Evolutionary conservation across 2,797 vertebrate species (phyloP).

Genomic region (Oreonectes daqikongensis): DNA sequence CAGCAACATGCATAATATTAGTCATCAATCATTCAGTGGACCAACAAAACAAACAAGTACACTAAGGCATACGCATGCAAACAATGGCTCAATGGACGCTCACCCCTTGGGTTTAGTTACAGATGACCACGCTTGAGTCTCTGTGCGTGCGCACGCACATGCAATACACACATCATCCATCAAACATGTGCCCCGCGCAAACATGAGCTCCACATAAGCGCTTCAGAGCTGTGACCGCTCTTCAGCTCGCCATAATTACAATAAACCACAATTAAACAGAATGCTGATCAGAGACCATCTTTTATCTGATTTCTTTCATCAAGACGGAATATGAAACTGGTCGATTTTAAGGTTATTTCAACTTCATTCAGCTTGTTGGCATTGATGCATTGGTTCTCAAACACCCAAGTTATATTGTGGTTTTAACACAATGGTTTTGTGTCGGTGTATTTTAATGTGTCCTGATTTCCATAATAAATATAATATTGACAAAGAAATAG

Average conservation of each 20-base stretch:
- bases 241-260: constrained; percentile 25
- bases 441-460: not conserved
- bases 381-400: not conserved
- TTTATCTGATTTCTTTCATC: constrained; percentile 37
- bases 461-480: not conserved
- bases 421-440: not conserved
- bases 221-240: constrained; percentile 14
- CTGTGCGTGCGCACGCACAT: not conserved
- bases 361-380: not conserved
- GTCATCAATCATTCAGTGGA: not conserved
- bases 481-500: not conserved
- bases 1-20: not conserved
- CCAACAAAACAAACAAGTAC: constrained; percentile 11
- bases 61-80: not conserved
- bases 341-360: constrained; percentile 22
- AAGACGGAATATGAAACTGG: constrained; percentile 1
- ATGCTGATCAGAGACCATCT: constrained; percentile 40
- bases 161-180: constrained; percentile 33
- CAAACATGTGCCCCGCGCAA: constrained; percentile 9
- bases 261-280: constrained; percentile 24
- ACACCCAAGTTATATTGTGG: not conserved
- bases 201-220: constrained; percentile 5
- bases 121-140: constrained; percentile 6
- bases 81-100: not conserved
- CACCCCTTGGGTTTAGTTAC: constrained; percentile 3